Evolutionary conservation across 2,113 vertebrate genomes (phyloP), one percentile per base, ranked within the genome.

Genomic region (Hydrolagus affinis): DNA sequence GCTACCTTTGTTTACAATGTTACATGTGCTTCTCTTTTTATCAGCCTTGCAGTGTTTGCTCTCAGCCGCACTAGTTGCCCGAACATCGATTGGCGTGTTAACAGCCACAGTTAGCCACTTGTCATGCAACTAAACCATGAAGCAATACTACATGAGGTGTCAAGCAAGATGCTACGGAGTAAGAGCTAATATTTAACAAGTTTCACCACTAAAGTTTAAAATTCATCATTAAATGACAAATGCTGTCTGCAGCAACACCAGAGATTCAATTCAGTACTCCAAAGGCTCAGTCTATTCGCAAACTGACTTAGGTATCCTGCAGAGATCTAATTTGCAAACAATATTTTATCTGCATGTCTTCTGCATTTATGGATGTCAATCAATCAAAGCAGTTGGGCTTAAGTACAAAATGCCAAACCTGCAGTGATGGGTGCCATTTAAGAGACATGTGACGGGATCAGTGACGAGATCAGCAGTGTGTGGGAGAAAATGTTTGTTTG

Each of bases 241-340:
- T 9, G 15, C 76, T 25, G 6, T 78, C 76, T 59, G 3, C 64
- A 32, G 62, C 44, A 44, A 44, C 44, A 44, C 44, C 44, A 44
- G 44, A 3, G 44, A 44, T 83, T 19, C 62, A 64, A 19, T 83
- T 68, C 21, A 83, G 66, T 83, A 83, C 7, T 44, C 78, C 62
- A 30, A 28, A 66, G 8, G 17, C 62, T 83, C 78, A 83, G 78
- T 83, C 30, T 30, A 83, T 68, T 64, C 78, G 32, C n/a, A 60
- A 83, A 68, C 11, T 83, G 62, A 83, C 32, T 66, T 68, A 83
- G 64, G 78, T 83, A 68, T 64, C 21, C 78, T 83, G 32, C 23
- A 30, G 62, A 32, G 78, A 62, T 19, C 62, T 83, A 60, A 83
- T 83, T 83, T 83, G 78, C 78, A 83, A 83, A 83, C 62, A 83